These are phyloP conservation scores for Urocynchramus pylzowi DNA, from an alignment of 2,113 vertebrate species.

Conservation along the genomic window DNA sequence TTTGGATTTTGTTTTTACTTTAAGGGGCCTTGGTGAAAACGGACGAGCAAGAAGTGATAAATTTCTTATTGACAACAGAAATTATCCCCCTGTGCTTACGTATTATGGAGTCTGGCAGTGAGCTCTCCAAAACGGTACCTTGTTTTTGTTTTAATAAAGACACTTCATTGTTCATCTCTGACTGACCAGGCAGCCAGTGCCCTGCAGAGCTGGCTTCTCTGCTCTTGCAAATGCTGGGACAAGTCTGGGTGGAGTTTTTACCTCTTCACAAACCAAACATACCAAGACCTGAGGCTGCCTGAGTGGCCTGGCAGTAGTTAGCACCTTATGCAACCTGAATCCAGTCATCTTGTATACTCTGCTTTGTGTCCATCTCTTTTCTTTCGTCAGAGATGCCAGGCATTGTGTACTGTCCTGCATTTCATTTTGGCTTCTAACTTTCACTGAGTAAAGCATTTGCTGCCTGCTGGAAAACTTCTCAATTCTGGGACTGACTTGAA, in stretches of 20 bases:
- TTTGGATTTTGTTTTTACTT: slow-evolving; percentile 7
- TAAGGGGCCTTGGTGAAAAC: slow-evolving; percentile 96
- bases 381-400: neutral
- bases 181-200: neutral
- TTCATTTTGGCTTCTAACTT: neutral
- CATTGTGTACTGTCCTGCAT: neutral
- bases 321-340: neutral
- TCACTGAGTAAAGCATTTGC: neutral
- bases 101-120: slow-evolving; percentile 98
- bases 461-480: neutral
- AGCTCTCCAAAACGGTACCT: slow-evolving; percentile 95
- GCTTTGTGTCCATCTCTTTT: neutral
- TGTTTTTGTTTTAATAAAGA: neutral
- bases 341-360: neutral
- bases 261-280: neutral
- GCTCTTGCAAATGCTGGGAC: neutral
- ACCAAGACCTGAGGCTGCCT: neutral
- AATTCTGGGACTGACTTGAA: neutral
- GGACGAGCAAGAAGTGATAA: slow-evolving; percentile 98
- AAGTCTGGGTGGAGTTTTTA: neutral
- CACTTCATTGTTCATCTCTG: neutral
- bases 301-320: neutral
- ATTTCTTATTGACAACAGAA: slow-evolving; percentile 96
- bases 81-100: slow-evolving; percentile 97
- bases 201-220: neutral